Evolutionary conservation across 53 echinoderm and acorn worm genomes (phyloP), one percentile per base, ranked within the genome.

Genomic region (Paelopatides confundens): DNA sequence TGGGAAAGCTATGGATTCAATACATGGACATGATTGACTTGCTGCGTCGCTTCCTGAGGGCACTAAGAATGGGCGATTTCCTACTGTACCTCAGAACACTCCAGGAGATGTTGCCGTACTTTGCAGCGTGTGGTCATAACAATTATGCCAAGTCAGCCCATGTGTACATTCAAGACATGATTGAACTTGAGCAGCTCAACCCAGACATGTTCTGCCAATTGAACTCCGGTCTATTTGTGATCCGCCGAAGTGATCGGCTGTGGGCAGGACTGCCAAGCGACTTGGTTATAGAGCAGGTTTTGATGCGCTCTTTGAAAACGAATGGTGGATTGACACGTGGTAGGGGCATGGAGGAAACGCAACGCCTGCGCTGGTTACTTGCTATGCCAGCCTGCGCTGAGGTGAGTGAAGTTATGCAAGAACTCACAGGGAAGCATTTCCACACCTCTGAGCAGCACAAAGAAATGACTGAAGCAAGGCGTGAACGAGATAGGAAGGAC

Each of bases 301-400:
- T 86, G 7, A 86, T 86, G 86, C 70, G 86, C 28, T 46, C 69
- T 13, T 23, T 86, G 12, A 86, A 86, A 49, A 86, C 86, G 11
- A 86, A 39, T 26, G 86, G 86, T 14, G 86, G 86, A 15, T 39
- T 86, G 38, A 86, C 86, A 65, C 21, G 85, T 17, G 85, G 85
- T 15, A 43, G 86, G n/a, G 86, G 35, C 70, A 35, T 43, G 43
- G 32, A 24, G 27, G 86, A 86, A 32, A 82, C 0, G 31, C 82
- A 54, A 54, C 62, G 82, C 23, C 3, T 4, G 30, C 28, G 37
- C 35, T 86, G 86, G 86, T 49, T 86, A 18, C 39, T 86, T 40
- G 70, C 86, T 24, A 39, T 43, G 66, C 65, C 65, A 18, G 69
- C 86, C 49, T 86, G 86, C 27, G 65, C 86, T 43, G 86, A 86